Evolutionary conservation across 2,113 vertebrate genomes (phyloP).

Genomic region (Chrysochloris asiatica): DNA sequence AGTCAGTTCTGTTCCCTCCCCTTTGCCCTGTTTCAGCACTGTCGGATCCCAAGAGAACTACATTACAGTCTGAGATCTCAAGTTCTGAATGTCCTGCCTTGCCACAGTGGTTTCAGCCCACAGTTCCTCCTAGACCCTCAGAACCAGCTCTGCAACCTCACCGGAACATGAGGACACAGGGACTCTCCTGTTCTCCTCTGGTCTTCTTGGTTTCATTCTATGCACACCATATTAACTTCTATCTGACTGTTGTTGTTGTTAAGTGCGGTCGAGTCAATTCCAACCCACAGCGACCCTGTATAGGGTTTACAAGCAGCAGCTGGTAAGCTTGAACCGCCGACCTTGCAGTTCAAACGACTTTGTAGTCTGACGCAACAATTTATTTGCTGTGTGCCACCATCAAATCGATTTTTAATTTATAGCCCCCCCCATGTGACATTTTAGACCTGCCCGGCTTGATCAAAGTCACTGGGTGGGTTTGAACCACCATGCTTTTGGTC

Average conservation of each 20-base stretch:
- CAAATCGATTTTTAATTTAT: neutral
- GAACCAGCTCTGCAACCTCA: fast-evolving
- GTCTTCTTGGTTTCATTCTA: neutral
- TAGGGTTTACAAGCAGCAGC: no score
- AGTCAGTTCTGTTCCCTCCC: neutral
- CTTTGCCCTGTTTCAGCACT: neutral
- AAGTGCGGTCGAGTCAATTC: no score
- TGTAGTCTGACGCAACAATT: neutral
- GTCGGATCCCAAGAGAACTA: neutral
- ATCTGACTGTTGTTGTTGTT: neutral
- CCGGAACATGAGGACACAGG: neutral
- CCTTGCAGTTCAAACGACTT: constrained; percentile 22
- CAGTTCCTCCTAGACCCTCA: neutral
- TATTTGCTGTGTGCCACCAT: neutral
- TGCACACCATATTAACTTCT: neutral
- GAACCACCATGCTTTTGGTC: no score
- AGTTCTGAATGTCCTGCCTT: neutral
- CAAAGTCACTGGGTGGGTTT: no score
- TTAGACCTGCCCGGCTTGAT: no score
- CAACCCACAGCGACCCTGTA: no score
- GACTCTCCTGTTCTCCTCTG: neutral
- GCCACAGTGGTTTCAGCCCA: neutral
- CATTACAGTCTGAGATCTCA: neutral
- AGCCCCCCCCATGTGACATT: no score
- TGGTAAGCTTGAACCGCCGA: neutral